Evolutionary conservation across 2,797 vertebrate species (phyloP), one percentile per base, ranked within the genome.

Genomic region (Pseudopleuronectes americanus): DNA sequence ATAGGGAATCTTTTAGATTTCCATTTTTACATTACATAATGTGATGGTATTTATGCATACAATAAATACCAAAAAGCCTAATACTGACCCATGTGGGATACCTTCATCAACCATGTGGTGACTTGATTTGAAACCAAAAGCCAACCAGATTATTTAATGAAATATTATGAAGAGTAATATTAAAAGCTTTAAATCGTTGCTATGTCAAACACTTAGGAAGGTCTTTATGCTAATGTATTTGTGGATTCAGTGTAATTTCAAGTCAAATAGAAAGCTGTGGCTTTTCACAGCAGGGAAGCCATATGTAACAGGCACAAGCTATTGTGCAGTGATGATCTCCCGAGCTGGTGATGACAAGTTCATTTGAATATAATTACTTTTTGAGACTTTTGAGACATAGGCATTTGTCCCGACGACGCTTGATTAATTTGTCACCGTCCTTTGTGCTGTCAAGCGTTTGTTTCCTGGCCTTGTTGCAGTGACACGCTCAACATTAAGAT

Each of bases 291-390:
- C 69, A 78, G 81, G 78, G 79, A 82, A 80, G 71, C 77, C 77
- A 85, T 81, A 88, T 88, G 76, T 81, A 81, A 77, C 79, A 69
- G 64, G 48, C 87, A 79, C 70, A 77, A 76, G 81, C 43, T 24
- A 55, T 31, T 48, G 61, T 57, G 65, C 59, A 54, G 65, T 68
- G 71, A 87, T 85, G 62, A 88, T 76, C 84, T 89, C 85, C 71
- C 14, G 68, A 69, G 65, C 83, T 57, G 64, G 53, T 60, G 64
- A 77, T 86, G 85, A 90, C 79, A 89, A 84, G 83, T 90, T 92
- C 60, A 90, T 89, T 88, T 83, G 76, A 87, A 87, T 86, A 74
- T 84, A 88, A 92, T 92, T 88, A 89, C 79, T 83, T 86, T 31
- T 79, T 62, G 76, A 74, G 60, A 41, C 49, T 43, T 74, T 76